phyloP scores from a whole-genome alignment of 2,113 vertebrate species.

The Eurypyga helias region DNA sequence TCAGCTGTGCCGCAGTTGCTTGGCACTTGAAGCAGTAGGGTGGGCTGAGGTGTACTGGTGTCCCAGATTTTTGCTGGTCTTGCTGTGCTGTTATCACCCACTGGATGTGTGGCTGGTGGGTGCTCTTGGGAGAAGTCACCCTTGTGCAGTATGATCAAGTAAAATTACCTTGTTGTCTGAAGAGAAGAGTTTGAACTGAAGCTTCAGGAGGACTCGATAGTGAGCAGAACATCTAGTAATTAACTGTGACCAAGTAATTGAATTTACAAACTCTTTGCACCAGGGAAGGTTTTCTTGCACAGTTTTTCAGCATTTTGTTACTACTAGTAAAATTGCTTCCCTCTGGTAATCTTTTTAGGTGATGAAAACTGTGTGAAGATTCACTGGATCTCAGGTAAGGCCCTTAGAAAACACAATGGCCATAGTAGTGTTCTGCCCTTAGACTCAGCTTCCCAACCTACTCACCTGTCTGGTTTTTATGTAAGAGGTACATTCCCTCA shows the following conservation, averaged over 20 bases:
- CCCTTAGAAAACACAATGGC: background rate
- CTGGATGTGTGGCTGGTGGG: background rate
- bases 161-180: background rate
- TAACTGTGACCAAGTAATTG: background rate
- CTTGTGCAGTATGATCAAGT: background rate
- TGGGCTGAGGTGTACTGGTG: background rate
- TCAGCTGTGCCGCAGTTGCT: background rate
- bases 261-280: background rate
- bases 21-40: background rate
- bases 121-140: background rate
- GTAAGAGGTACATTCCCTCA: background rate
- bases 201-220: background rate
- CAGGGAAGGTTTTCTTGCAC: background rate
- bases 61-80: background rate
- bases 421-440: background rate
- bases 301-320: background rate
- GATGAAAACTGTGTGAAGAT: background rate
- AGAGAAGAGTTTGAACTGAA: background rate
- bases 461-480: background rate
- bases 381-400: background rate
- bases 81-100: background rate
- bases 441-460: background rate
- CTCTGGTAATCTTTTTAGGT: background rate
- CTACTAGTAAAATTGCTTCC: background rate
- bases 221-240: background rate